Evolutionary conservation across 2,888 invertebrate species (phyloP), one percentile per base, ranked within the genome.

Genomic region (Unio delphinus): DNA sequence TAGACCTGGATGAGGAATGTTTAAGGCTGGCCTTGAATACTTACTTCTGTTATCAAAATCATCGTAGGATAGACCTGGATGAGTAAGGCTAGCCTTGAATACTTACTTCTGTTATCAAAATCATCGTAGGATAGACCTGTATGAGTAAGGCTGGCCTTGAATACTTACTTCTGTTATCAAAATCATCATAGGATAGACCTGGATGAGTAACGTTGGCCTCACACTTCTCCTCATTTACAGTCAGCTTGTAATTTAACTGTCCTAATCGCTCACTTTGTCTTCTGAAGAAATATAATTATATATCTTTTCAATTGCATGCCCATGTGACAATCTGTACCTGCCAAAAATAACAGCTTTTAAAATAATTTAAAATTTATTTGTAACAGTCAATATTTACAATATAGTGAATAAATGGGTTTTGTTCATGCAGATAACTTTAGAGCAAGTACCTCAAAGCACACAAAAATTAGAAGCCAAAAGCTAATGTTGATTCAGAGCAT

Each of bases 1-100:
- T 15, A 80, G 60, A 15, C 81, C 81, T 26, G 70, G 68, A 20
- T 78, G 79, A 55, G 70, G n/a, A n/a, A n/a, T n/a, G n/a, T n/a
- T n/a, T 72, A 7, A 81, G 73, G 2, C 68, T 59, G 4, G 79
- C 81, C 57, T 76, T 23, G 23, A 17, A 20, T 64, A 64, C 64
- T 55, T 78, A 78, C 79, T 76, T 62, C 71, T 75, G 54, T 82
- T 68, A 60, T 78, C 78, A 65, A 69, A 79, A 57, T 81, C 81
- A 45, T 64, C 64, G 55, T 75, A 74, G 3, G 58, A 61, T 15
- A 80, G 60, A 15, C 81, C 81, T 26, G 70, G 68, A 20, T 78
- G 79, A 55, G 70, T 72, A 7, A 81, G 73, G 2, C 68, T 59
- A 3, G 79, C 81, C 57, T 76, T 23, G 23, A 17, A 20, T 64